Evolutionary conservation across 2,888 invertebrate species (phyloP).

Genomic region (Lasioglossum villosulum): DNA sequence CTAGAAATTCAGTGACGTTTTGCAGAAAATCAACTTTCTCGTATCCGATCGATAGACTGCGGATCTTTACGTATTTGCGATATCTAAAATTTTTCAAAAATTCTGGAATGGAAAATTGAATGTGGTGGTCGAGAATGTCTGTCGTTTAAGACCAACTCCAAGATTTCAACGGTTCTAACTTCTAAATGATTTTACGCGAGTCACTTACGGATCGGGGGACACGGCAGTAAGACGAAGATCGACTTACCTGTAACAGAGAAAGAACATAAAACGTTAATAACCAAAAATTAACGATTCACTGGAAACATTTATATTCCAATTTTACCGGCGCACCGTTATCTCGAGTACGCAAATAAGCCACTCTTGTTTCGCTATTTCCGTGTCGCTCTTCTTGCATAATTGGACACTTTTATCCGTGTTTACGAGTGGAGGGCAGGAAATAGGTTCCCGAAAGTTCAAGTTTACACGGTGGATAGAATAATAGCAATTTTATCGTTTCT

Average conservation of each 20-base stretch:
- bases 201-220: slow-evolving; percentile 41
- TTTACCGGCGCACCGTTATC: neutral
- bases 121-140: neutral
- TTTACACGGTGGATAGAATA: slow-evolving; percentile 13
- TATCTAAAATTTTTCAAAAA: too few relatives aligned
- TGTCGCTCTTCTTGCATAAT: slow-evolving; percentile 22
- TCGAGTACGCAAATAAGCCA: neutral
- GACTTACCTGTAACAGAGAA: slow-evolving; percentile 69
- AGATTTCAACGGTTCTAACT: neutral
- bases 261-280: neutral
- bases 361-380: slow-evolving; percentile 24
- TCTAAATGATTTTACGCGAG: neutral
- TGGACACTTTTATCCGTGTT: slow-evolving; percentile 16
- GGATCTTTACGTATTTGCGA: too few relatives aligned
- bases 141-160: neutral
- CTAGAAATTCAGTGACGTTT: too few relatives aligned
- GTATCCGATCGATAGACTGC: too few relatives aligned
- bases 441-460: slow-evolving; percentile 37
- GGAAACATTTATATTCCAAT: neutral
- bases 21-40: too few relatives aligned
- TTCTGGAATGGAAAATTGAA: too few relatives aligned
- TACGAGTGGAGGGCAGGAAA: slow-evolving; percentile 44
- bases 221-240: neutral
- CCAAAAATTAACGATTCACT: neutral
- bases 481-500: neutral